Evolutionary conservation across 1,140 invertebrate species (phyloP).

Genomic region (Aethina tumida): DNA sequence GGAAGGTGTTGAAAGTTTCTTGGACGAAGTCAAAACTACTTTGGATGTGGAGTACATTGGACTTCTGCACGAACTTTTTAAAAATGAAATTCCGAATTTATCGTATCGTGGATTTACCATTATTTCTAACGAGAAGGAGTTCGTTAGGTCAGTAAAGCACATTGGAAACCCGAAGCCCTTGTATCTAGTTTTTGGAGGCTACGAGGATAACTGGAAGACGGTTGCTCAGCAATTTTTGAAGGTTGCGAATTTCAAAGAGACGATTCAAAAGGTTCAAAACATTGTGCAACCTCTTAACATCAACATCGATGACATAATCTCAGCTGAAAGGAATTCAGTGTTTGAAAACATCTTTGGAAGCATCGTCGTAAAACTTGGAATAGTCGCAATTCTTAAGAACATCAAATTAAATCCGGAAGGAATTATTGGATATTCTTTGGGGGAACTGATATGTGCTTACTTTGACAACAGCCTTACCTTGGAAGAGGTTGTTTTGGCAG

Average conservation of each 20-base stretch:
- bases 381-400: slow-evolving; percentile 57
- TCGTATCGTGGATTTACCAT: too few species aligned
- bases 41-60: slow-evolving; percentile 44
- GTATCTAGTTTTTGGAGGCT: too few species aligned
- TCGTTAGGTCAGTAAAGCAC: too few species aligned
- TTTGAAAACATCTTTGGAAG: slow-evolving; percentile 61
- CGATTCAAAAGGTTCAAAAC: background rate
- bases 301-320: too few species aligned
- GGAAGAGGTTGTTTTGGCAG: slow-evolving; percentile 57
- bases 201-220: slow-evolving; percentile 42
- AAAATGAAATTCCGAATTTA: too few species aligned
- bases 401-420: slow-evolving; percentile 61
- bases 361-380: slow-evolving; percentile 64
- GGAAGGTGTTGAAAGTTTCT: slow-evolving; percentile 55
- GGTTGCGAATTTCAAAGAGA: slow-evolving; percentile 24
- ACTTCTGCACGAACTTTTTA: slow-evolving; percentile 37
- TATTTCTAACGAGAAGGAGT: too few species aligned
- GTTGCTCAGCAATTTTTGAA: slow-evolving; percentile 43
- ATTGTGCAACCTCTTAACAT: background rate
- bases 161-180: too few species aligned
- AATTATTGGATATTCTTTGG: slow-evolving; percentile 73
- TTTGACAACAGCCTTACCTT: slow-evolving; percentile 71
- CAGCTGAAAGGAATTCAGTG: slow-evolving; percentile 34
- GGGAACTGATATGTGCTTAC: slow-evolving; percentile 73
- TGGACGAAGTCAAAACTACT: slow-evolving; percentile 51